Base-by-base conservation (phyloP, 1,140 invertebrate species). In the Oryzaephilus surinamensis region DNA sequence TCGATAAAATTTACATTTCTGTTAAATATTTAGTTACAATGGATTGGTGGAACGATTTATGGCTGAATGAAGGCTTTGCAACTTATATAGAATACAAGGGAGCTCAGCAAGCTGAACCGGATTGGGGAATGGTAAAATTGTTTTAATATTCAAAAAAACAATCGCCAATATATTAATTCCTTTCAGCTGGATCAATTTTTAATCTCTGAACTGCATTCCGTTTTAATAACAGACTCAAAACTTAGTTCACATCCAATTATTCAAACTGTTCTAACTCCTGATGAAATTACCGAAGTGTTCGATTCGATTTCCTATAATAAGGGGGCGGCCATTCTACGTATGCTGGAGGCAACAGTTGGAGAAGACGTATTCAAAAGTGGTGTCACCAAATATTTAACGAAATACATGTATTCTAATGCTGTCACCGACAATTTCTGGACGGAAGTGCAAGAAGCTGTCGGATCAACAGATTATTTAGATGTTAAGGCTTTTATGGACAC, bases 51-150 rank as follows among this genome's bases (percentile, higher is more conserved):
- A 80, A 84, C 58, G 87, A 94, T 60, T 64, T 95, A 0, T 95
- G 89, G 88, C 64, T 94, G 5, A 92, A 92, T 61, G 88, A 93
- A 69, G 90, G 90, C 2, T 93, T 96, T 57, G 90, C 90, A 6
- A 77, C 76, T 3, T 95, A 81, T 55, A 81, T 94, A 65, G 74
- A 86, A 60, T 87, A 77, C 48, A 85, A 89, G 61, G 81, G 81
- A 24, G 68, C 81, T 3, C 65, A 81, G 56, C 64, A 69, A 16
- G 72, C 81, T 24, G 71, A 87, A 55, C 76, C 81, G 2, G 74
- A 83, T 16, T 95, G 88, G 85, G 74, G 83, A 54, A 79, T 89
- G 72, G 85, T 91, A n/a, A n/a, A n/a, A 70, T 37, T 14, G 14
- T 32, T 19, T 6, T 2, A 11, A 29, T 24, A 15, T 16, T 34